Evolutionary conservation across 2,797 vertebrate genomes (phyloP), one percentile per base, ranked within the genome.

Genomic region (Semotilus atromaculatus): DNA sequence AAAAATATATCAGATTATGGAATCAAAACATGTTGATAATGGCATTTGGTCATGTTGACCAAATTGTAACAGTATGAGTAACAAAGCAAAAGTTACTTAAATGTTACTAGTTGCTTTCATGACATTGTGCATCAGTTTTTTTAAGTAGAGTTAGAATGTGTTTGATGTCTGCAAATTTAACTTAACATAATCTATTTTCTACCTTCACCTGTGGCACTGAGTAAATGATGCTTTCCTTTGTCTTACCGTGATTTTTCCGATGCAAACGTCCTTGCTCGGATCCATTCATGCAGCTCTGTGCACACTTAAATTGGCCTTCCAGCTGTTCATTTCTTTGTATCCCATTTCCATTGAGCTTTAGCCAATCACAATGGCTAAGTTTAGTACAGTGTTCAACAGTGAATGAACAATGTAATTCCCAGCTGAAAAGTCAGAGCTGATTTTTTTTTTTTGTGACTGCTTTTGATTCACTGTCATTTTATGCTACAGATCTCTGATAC

Each of bases 251-350:
- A 64, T 81, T 83, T 80, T 87, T 83, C 31, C 71, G 68, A 70
- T 43, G 29, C 84, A 74, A 84, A 80, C 60, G 31, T 72, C 48
- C n/a, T 80, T 29, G 62, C 31, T 71, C 64, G 53, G 36, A 72
- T 86, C 70, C 83, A 88, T 85, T 88, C 80, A 78, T 85, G 60
- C 80, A 87, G 72, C 62, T 85, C 77, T 68, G 62, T 60, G 29
- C 55, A 64, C 76, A 26, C 51, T 60, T 75, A 78, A 72, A 75
- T 74, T 55, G 36, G 23, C 73, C 83, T 81, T 81, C 45, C 85
- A 89, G 86, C 85, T 86, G 76, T 84, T 48, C 53, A 75, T 88
- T 81, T 83, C 29, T 60, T 62, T 62, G 21, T 55, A 85, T 60
- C 38, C 31, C 40, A 77, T 81, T 88, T 84, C 85, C 66, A 64